Evolutionary conservation across 2,113 vertebrate species (phyloP), one percentile per base, ranked within the genome.

Genomic region (Clupea harengus): DNA sequence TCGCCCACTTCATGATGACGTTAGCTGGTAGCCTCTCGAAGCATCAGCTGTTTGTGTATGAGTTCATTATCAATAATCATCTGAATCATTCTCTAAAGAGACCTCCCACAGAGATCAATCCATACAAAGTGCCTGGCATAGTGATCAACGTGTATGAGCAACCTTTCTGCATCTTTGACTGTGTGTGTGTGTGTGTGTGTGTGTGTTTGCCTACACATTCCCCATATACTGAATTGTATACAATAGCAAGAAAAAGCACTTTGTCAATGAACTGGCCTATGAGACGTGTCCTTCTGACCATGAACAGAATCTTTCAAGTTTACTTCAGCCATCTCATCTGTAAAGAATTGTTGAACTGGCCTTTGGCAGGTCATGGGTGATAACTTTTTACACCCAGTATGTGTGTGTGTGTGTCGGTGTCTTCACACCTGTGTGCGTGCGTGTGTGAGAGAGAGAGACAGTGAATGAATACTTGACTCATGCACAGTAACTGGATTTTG

Each of bases 181-280:
- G 64, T 72, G 64, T 72, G 64, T 32, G 64, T 72, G 64, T 72
- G 28, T 32, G 50, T 57, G 25, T 54, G 82, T 83, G 50, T 83
- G 82, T 83, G 82, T 83, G 50, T 57, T 18, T 57, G 2, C 18
- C 5, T 17, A 57, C 4, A 60, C 18, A 54, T 54, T 54, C 52
- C 52, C 52, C 52, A 54, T 5, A 15, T 20, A 54, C 18, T 54
- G 18, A 20, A 54, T 20, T 13, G 2, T 18, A 54, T 54, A 17
- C 52, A 54, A 54, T 52, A 52, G 52, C 17, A 18, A 54, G 52
- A 54, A 54, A 39, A 1, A 39, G 11, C 0, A 17, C 52, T 15
- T 52, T 52, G 3, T 13, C 15, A 17, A 15, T 54, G 54, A 60
- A 60, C 0, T 22, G 6, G 18, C 20, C 18, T 60, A 60, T 60